Percentiles rank a stretch among this genome's conserved stretches.
These are phyloP conservation scores for Eunapius fragilis DNA, from an alignment of 37 sponge, comb jelly and placozoan species.

Conservation along the genomic window DNA sequence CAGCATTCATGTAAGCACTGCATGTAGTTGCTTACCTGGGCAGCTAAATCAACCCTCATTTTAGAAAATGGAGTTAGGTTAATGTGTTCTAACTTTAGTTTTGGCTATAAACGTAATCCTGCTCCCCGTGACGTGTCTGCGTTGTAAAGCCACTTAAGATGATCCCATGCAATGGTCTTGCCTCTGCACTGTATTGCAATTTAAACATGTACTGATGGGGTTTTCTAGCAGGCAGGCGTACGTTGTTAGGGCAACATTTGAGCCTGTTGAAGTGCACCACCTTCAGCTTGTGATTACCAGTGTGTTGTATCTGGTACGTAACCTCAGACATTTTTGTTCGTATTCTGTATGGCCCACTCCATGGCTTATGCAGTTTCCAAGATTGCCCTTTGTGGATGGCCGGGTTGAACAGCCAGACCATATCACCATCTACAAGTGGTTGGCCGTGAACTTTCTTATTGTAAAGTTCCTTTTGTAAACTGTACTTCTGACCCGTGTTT, in stretches of 20 bases:
- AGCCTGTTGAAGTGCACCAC: constrained; percentile 33
- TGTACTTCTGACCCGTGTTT: neutral
- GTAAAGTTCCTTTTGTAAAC: constrained; percentile 6
- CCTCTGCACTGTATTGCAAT: no score
- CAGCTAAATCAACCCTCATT: constrained; percentile 33
- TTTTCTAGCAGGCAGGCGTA: no score
- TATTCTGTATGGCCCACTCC: constrained; percentile 27
- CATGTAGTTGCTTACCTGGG: constrained; percentile 1
- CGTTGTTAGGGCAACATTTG: neutral
- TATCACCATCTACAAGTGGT: constrained; percentile 5
- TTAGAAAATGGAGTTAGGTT: constrained; percentile 9
- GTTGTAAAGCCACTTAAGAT: constrained; percentile 14
- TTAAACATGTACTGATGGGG: no score
- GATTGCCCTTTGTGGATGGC: neutral
- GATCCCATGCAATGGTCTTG: constrained; percentile 18
- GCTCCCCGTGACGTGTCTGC: neutral
- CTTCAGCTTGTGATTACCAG: neutral
- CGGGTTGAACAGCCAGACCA: constrained; percentile 15
- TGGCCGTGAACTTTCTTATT: constrained; percentile 12
- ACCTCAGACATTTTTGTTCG: neutral
- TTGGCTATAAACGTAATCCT: neutral
- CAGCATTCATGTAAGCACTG: no score
- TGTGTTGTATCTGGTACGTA: constrained; percentile 9
- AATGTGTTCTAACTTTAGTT: constrained; percentile 3
- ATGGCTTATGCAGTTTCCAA: constrained; percentile 25